phyloP scores from a whole-genome alignment of 2,113 vertebrate species.

The Takifugu bimaculatus region DNA sequence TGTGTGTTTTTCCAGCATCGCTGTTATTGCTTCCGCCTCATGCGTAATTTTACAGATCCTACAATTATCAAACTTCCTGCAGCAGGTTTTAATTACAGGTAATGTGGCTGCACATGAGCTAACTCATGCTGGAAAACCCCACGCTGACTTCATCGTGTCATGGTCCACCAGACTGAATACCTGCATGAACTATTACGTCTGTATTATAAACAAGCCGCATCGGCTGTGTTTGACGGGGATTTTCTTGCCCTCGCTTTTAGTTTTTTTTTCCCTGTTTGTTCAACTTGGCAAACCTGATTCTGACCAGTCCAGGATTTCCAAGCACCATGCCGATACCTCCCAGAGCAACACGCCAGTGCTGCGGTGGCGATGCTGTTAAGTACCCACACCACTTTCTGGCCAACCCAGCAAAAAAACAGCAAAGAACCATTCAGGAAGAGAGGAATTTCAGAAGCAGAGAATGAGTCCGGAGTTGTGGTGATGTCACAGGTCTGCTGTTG shows the following conservation, averaged over 20 bases:
- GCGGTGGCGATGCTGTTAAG: slow-evolving; percentile 28
- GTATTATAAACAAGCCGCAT: too few species aligned
- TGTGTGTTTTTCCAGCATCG: not conserved
- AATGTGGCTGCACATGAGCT: slow-evolving; percentile 44
- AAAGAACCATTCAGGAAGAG: slow-evolving; percentile 9
- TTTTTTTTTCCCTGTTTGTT: not conserved
- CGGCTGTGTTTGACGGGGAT: too few species aligned
- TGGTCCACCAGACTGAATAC: slow-evolving; percentile 26
- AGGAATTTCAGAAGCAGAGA: slow-evolving; percentile 30
- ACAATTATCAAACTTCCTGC: slow-evolving; percentile 57
- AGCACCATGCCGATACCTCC: too few species aligned
- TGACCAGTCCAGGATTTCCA: too few species aligned
- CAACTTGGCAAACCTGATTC: not conserved
- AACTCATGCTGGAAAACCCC: slow-evolving; percentile 70
- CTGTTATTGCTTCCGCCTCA: slow-evolving; percentile 35
- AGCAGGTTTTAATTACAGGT: slow-evolving; percentile 69
- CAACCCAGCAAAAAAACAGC: slow-evolving; percentile 41
- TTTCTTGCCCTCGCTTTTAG: too few species aligned
- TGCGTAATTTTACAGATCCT: slow-evolving; percentile 36
- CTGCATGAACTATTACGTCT: too few species aligned
- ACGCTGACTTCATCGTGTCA: slow-evolving; percentile 5
- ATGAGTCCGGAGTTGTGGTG: not conserved
- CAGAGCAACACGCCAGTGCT: not conserved
- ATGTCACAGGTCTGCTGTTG: not conserved
- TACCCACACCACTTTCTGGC: slow-evolving; percentile 26